Base-by-base conservation (phyloP, 2,797 vertebrate genomes). In the Mergus octosetaceus region DNA sequence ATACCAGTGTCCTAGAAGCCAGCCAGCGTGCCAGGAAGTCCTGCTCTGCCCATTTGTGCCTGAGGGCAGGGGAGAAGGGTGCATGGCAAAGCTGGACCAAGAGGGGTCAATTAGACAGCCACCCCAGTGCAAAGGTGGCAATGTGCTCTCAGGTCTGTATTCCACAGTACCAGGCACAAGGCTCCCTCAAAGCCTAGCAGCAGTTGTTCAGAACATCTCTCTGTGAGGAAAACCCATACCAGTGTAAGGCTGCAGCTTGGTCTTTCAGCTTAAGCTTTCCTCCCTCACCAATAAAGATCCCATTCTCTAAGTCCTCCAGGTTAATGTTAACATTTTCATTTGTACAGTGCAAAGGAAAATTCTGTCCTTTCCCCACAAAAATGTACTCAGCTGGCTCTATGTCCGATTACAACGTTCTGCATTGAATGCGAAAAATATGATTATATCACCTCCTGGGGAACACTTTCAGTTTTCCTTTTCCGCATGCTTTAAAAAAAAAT, bases 281-380 rank as follows among this genome's bases (percentile, higher is more conserved):
- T 49, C n/a, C 13, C 28, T 85, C 57, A 71, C 5, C 57, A 95
- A 70, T 49, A 78, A 36, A 84, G 19, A 90, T 2, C 25, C 20
- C 28, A 21, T 34, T 65, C 38, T 56, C 11, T 13, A 75, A 72
- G 11, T 43, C 27, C 68, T 51, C 57, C 43, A 36, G 3, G 36
- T 64, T 89, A 90, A 41, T 2, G 8, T n/a, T 54, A 86, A 54
- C 61, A 72, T 71, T 91, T 75, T 71, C 18, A 90, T 62, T 66
- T 58, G 34, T 25, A 72, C 25, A 39, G 13, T 28, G 28, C 9
- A 83, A 89, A 68, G 15, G 15, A 92, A 86, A 85, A 75, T 4
- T 11, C 60, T 65, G 28, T 61, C 19, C 54, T 75, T 49, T 57
- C 30, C 47, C 13, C 2, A 1, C 2, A 39, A 79, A 61, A 19